A percentile compares a stretch with the other conserved stretches of the same genome.
Conservation (phyloP, 1,140 invertebrate genomes). For the Drosophila pandora region DNA sequence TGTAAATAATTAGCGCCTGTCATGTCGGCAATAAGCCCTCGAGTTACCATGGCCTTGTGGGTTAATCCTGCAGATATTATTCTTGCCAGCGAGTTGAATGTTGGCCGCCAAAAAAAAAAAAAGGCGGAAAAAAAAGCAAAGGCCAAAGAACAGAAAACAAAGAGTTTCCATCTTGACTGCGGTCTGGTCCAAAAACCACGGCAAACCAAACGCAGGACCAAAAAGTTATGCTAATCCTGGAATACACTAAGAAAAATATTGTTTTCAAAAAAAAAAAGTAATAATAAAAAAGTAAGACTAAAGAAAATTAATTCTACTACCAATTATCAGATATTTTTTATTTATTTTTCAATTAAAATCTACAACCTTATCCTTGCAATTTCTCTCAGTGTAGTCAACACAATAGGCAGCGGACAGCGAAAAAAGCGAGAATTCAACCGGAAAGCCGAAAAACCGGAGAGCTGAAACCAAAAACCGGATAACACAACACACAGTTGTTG, state of each 20-base stretch:
- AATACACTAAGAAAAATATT: not conserved
- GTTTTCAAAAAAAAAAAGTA: not conserved
- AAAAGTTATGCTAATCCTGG: conserved; percentile 31
- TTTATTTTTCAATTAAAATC: no score
- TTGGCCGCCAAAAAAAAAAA: not conserved
- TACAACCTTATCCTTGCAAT: not conserved
- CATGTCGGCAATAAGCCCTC: not conserved
- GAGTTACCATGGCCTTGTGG: conserved; percentile 1
- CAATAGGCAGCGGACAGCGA: conserved; percentile 12
- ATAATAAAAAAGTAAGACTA: no score
- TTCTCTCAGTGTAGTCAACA: conserved; percentile 12
- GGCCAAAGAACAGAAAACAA: not conserved
- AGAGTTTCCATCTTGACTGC: conserved; percentile 34
- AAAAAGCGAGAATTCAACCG: conserved; percentile 25
- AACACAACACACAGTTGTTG: not conserved
- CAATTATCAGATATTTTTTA: no score
- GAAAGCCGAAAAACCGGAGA: conserved; percentile 23
- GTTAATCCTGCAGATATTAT: conserved; percentile 8
- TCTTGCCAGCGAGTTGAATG: not conserved
- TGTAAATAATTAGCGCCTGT: conserved; percentile 1
- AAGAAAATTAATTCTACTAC: no score
- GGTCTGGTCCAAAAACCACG: conserved; percentile 9
- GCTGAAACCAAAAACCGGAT: not conserved
- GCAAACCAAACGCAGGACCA: conserved; percentile 9
- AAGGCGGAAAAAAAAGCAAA: not conserved